Evolutionary conservation across 2,888 invertebrate species (phyloP).

Genomic region (Aphodius granarius): DNA sequence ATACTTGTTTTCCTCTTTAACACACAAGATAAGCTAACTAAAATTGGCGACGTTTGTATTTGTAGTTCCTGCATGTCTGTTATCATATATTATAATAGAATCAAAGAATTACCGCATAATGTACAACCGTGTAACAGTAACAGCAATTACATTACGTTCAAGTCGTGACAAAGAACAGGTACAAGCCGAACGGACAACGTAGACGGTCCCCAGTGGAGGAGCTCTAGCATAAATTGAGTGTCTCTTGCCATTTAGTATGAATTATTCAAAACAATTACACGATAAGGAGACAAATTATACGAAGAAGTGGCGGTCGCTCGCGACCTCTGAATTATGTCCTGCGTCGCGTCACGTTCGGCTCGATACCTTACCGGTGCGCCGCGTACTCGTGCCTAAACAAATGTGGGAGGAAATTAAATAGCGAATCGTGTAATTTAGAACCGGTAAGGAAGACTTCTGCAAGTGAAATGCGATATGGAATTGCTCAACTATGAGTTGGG

Average conservation of each 20-base stretch:
- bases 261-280: constrained; percentile 13
- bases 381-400: background rate
- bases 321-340: background rate
- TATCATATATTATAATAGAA: background rate
- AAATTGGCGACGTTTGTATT: too few species aligned
- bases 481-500: background rate
- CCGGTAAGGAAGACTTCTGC: background rate
- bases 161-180: background rate
- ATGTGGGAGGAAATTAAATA: background rate
- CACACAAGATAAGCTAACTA: too few species aligned
- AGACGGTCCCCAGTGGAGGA: background rate
- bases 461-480: background rate
- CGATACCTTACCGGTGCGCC: background rate
- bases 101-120: background rate
- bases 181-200: background rate
- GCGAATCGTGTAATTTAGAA: background rate
- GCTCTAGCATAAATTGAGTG: background rate
- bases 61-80: background rate
- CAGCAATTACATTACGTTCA: background rate
- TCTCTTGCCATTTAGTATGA: background rate
- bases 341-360: background rate
- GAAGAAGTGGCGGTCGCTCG: background rate
- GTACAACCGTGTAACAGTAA: background rate
- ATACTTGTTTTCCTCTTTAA: too few species aligned
- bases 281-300: constrained; percentile 11